A percentile compares a stretch with the other conserved stretches of the same genome.
Evolutionary conservation across 1,140 invertebrate species (phyloP).

Genomic region (Zaprionus camerounensis): DNA sequence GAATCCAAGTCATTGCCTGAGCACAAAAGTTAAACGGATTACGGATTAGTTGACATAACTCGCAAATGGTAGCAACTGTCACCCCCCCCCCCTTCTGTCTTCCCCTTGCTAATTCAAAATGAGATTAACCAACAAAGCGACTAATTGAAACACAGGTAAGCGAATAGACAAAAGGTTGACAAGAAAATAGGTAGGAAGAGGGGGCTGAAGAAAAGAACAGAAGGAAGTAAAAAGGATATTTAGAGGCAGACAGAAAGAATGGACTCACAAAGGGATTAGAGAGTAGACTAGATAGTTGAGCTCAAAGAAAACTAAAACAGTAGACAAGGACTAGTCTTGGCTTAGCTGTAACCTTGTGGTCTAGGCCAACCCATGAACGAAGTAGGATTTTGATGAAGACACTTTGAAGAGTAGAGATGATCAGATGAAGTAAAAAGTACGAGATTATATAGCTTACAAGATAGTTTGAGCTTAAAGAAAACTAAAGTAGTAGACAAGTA

Average conservation of each 20-base stretch:
- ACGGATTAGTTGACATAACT: conserved; percentile 37
- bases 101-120: not conserved
- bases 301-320: not conserved
- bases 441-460: too few species aligned
- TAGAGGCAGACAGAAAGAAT: not conserved
- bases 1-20: conserved; percentile 97
- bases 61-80: not conserved
- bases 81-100: too few species aligned
- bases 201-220: not conserved
- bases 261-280: not conserved
- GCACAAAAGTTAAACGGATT: conserved; percentile 60
- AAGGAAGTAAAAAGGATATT: not conserved
- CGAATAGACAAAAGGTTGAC: not conserved
- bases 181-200: too few species aligned
- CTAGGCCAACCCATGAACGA: not conserved
- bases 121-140: conserved; percentile 7
- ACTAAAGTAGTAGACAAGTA: too few species aligned
- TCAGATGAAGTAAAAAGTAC: too few species aligned
- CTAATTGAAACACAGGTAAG: conserved; percentile 7
- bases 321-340: not conserved
- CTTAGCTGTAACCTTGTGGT: not conserved
- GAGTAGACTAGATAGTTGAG: not conserved
- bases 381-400: not conserved
- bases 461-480: too few species aligned
- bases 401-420: not conserved